Evolutionary conservation across 2,113 vertebrate genomes (phyloP).

Genomic region (Cololabis saira): DNA sequence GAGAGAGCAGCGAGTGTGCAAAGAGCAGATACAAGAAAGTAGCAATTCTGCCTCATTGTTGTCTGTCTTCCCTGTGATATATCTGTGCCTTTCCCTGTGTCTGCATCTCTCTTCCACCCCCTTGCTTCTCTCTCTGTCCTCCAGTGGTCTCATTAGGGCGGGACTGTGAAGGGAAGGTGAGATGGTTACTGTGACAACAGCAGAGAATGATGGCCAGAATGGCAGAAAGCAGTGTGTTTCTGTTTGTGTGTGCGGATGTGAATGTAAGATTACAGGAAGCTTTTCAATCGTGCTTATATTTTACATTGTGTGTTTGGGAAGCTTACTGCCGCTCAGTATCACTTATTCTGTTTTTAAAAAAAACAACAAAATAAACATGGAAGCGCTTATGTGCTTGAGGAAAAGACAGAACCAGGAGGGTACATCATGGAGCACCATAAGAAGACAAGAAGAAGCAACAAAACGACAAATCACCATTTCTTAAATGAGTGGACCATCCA

Average conservation of each 20-base stretch:
- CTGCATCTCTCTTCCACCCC: conserved; percentile 56
- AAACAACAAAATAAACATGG: conserved; percentile 1
- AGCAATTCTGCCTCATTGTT: conserved; percentile 50
- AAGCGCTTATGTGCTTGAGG: neutral
- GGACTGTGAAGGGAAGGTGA: conserved; percentile 81
- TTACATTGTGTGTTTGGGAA: conserved; percentile 8
- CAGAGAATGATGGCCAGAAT: conserved; percentile 68
- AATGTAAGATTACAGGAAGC: conserved; percentile 29
- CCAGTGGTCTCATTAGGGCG: conserved; percentile 79
- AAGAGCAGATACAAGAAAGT: conserved; percentile 69
- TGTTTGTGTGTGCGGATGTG: conserved; percentile 32
- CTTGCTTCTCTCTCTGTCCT: conserved; percentile 58
- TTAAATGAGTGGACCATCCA: conserved; percentile 73
- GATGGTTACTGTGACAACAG: conserved; percentile 84
- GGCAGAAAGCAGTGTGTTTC: conserved; percentile 45
- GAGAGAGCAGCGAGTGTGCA: conserved; percentile 53
- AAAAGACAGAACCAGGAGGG: conserved; percentile 13
- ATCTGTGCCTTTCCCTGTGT: conserved; percentile 57
- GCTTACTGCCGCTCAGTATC: conserved; percentile 1
- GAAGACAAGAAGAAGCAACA: conserved; percentile 25
- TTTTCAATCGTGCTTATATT: conserved; percentile 19
- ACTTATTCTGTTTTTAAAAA: conserved; percentile 25
- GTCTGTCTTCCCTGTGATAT: conserved; percentile 67
- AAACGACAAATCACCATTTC: conserved; percentile 59
- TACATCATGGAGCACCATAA: neutral